Base-by-base conservation (phyloP, 1,140 invertebrate species). In the Octopus sinensis region DNA sequence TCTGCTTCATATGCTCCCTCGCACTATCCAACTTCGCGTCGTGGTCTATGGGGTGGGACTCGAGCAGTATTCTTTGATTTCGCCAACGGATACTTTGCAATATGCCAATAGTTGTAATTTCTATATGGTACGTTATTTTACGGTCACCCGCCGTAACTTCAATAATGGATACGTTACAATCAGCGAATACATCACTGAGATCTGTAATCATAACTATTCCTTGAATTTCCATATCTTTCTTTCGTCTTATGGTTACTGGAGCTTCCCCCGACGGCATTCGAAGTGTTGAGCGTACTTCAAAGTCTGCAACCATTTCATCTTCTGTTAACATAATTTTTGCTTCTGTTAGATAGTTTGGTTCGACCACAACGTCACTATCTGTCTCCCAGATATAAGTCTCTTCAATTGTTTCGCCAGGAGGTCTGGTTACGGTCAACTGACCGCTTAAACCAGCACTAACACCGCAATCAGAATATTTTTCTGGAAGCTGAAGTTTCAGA, bases 291-390 rank as follows among this genome's bases (percentile, higher is more conserved):
- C 81, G 78, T 10, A 87, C 83, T 83, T 87, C 86, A 82, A 87
- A 87, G 77, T 87, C 86, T 23, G 86, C 86, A n/a, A 86, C 81
- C 30, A 87, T 82, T 79, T 87, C 86, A 77, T 87, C 86, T 80
- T 87, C 86, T 6, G 85, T 86, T 9, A 87, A 84, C 6, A 87
- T 76, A 68, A 87, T 76, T 43, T 79, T 82, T 4, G 85, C 86
- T 62, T 84, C 84, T 23, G 86, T 87, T 68, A 85, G 82, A 80
- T 87, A 85, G 79, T 85, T 86, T 6, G 84, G 82, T 79, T 87
- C 86, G 51, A 87, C 86, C 4, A 85, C 86, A 13, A 87, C 85
- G 80, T 87, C 86, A 83, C 85, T 87, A 54, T 87, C 86, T 56
- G 84, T 83, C 77, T 87, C 84, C 86, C 86, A 87, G 5, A 83